phyloP scores from a whole-genome alignment of 2,113 vertebrate genomes.

The Girardinichthys multiradiatus region DNA sequence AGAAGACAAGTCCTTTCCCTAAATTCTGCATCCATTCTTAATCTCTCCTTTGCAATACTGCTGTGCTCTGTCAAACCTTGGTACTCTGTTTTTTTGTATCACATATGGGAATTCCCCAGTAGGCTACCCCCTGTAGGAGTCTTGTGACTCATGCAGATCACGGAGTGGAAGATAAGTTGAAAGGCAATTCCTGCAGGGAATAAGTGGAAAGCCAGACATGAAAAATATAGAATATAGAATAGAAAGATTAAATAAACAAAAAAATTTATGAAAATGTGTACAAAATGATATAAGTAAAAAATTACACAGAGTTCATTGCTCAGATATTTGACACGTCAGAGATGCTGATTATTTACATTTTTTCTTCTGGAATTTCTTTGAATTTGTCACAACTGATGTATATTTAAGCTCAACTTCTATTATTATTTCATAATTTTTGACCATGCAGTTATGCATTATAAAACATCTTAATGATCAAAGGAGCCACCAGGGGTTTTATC shows the following conservation, averaged over 20 bases:
- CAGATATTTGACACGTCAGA: neutral
- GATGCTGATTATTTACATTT: neutral
- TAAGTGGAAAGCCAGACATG: too few species aligned
- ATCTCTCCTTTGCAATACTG: slow-evolving; percentile 54
- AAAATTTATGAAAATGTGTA: neutral
- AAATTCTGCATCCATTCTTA: too few species aligned
- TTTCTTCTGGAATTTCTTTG: neutral
- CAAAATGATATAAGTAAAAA: neutral
- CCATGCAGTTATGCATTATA: neutral
- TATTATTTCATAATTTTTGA: neutral
- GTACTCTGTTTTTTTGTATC: slow-evolving; percentile 45
- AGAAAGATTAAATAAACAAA: neutral
- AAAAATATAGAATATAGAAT: too few species aligned
- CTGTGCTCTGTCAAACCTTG: slow-evolving; percentile 47
- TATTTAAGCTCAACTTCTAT: neutral
- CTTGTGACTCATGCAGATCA: slow-evolving; percentile 16
- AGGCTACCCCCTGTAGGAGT: slow-evolving; percentile 17
- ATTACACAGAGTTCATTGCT: too few species aligned
- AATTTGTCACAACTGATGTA: neutral
- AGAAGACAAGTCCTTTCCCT: too few species aligned
- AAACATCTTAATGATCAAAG: too few species aligned
- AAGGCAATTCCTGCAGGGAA: too few species aligned
- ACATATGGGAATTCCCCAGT: slow-evolving; percentile 46
- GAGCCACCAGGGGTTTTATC: too few species aligned
- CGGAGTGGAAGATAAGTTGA: slow-evolving; percentile 10